These are phyloP conservation scores for Shargacucullia verbasci DNA, from an alignment of 2,888 invertebrate genomes.

Conservation along the genomic window DNA sequence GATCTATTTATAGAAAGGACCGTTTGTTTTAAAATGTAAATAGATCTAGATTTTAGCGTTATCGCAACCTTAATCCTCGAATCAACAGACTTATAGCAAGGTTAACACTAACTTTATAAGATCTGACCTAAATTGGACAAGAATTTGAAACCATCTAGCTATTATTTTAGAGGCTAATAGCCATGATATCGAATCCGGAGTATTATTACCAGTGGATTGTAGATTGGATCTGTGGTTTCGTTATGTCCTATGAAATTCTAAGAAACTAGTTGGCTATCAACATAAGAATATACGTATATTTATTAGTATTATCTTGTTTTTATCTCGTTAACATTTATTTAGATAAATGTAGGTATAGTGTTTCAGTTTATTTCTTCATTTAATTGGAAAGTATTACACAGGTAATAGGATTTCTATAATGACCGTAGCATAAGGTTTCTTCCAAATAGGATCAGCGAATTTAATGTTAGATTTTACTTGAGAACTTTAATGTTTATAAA, in stretches of 20 bases:
- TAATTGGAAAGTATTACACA: constrained; percentile 5
- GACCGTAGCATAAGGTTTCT: background rate
- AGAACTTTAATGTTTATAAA: background rate
- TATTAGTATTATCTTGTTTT: constrained; percentile 15
- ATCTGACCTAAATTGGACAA: constrained; percentile 28
- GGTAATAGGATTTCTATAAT: background rate
- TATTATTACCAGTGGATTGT: constrained; percentile 3
- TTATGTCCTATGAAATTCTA: constrained; percentile 10
- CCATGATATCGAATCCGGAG: background rate
- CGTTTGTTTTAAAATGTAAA: constrained; percentile 24
- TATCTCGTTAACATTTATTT: constrained; percentile 10
- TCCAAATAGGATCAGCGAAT: background rate
- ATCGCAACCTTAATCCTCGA: constrained; percentile 18
- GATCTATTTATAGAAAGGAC: constrained; percentile 1
- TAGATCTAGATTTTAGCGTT: constrained; percentile 30
- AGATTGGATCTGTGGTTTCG: constrained; percentile 6
- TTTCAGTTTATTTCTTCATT: constrained; percentile 10
- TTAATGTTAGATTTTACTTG: background rate
- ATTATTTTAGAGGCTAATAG: constrained; percentile 9
- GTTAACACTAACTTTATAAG: constrained; percentile 11
- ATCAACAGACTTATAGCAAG: constrained; percentile 22
- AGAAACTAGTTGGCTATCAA: constrained; percentile 16
- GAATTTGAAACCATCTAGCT: constrained; percentile 1
- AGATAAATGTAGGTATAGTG: background rate
- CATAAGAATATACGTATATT: constrained; percentile 1